Conservation (phyloP, 2,888 invertebrate genomes). For the Plagodis dolabraria region DNA sequence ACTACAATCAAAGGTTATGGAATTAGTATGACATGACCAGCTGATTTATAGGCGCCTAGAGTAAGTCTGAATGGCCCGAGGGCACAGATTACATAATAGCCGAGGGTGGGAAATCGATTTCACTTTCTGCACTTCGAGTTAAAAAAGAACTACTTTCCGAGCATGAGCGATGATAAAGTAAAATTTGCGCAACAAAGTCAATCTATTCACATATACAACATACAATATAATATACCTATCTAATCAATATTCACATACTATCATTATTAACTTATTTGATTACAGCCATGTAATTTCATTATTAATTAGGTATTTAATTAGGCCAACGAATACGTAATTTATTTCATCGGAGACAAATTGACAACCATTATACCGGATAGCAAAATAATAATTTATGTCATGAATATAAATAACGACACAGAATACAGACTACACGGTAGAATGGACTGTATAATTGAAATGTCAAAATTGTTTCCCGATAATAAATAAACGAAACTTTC, state of each 20-base stretch:
- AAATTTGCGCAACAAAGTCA: too few species aligned
- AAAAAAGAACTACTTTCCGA: too few species aligned
- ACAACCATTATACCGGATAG: conserved; percentile 8
- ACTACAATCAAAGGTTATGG: too few species aligned
- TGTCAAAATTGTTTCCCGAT: conserved; percentile 12
- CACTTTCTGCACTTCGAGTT: too few species aligned
- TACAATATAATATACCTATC: not conserved
- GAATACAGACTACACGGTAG: not conserved
- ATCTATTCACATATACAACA: too few species aligned
- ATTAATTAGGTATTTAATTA: conserved; percentile 4
- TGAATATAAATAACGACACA: not conserved
- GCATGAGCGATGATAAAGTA: too few species aligned
- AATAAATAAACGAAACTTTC: not conserved
- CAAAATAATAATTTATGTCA: not conserved
- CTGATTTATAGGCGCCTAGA: too few species aligned
- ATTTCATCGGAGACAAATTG: conserved; percentile 11
- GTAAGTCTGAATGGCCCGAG: too few species aligned
- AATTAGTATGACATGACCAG: too few species aligned
- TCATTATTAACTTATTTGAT: not conserved
- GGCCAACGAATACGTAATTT: conserved; percentile 4
- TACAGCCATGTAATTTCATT: not conserved
- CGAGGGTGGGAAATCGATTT: too few species aligned
- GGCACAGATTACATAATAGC: too few species aligned
- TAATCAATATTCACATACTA: not conserved
- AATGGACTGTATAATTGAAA: conserved; percentile 10